Evolutionary conservation across 2,888 invertebrate species (phyloP).

Genomic region (Antitype chi): DNA sequence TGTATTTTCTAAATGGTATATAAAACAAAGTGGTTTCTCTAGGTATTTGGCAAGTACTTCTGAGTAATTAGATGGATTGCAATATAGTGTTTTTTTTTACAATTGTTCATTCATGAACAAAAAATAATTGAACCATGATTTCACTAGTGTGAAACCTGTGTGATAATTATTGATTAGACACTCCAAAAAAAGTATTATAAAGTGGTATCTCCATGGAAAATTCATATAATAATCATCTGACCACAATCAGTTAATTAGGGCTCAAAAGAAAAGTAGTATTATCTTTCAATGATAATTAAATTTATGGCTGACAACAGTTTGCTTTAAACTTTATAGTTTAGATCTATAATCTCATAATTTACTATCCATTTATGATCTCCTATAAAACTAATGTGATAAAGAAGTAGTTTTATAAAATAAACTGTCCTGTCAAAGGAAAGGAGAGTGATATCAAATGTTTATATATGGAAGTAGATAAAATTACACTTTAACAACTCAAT

Average conservation of each 20-base stretch:
- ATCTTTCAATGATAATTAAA: constrained; percentile 38
- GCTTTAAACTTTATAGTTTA: not conserved
- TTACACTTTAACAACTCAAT: no score
- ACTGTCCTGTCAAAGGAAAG: not conserved
- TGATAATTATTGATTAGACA: not conserved
- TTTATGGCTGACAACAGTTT: constrained; percentile 42
- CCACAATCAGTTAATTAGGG: not conserved
- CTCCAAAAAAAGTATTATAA: not conserved
- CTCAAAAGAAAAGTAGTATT: constrained; percentile 22
- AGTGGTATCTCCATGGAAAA: not conserved
- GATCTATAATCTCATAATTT: constrained; percentile 38
- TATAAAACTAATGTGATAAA: constrained; percentile 17
- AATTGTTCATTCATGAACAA: not conserved
- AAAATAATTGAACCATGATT: not conserved
- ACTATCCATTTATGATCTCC: constrained; percentile 18
- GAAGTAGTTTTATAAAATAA: not conserved
- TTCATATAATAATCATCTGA: not conserved
- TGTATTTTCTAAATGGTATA: not conserved
- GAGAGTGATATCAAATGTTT: no score
- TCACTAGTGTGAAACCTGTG: not conserved
- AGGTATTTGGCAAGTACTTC: not conserved
- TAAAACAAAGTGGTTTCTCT: not conserved
- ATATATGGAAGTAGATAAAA: no score
- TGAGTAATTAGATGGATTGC: not conserved
- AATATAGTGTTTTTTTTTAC: not conserved